Conservation (phyloP, 2,888 invertebrate genomes). For the Alcis repandata region DNA sequence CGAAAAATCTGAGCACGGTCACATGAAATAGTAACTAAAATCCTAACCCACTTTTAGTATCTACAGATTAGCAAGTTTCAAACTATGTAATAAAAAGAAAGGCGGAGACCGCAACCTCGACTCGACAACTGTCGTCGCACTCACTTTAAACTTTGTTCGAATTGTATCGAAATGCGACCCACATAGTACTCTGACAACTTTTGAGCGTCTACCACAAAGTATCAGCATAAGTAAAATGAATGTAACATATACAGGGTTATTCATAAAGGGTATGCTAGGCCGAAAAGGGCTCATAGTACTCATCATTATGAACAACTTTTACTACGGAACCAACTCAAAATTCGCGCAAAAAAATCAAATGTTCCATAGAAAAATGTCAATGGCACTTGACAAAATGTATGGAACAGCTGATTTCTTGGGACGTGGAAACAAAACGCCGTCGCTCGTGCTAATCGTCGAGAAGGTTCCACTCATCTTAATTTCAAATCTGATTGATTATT, state of each 20-base stretch:
- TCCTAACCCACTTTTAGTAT: neutral
- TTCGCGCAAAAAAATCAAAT: no score
- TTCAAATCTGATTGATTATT: conserved; percentile 30
- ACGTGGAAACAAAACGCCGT: neutral
- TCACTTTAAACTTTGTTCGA: neutral
- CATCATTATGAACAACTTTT: no score
- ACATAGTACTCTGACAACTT: neutral
- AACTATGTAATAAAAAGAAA: neutral
- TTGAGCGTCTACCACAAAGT: neutral
- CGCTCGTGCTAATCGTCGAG: conserved; percentile 17
- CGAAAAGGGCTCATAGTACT: no score
- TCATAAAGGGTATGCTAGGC: no score
- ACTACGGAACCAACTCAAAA: no score
- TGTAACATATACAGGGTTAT: neutral
- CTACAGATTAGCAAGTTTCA: conserved; percentile 2
- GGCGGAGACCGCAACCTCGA: no score
- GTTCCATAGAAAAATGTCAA: no score
- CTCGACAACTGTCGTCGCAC: no score
- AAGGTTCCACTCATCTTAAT: conserved; percentile 26
- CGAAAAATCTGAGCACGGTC: no score
- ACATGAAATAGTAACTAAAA: no score
- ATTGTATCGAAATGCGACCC: neutral
- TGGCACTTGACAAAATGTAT: no score
- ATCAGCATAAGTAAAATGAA: neutral
- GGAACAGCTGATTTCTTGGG: no score